Evolutionary conservation across 2,113 vertebrate species (phyloP), one percentile per base, ranked within the genome.

Genomic region (Raja brachyura): DNA sequence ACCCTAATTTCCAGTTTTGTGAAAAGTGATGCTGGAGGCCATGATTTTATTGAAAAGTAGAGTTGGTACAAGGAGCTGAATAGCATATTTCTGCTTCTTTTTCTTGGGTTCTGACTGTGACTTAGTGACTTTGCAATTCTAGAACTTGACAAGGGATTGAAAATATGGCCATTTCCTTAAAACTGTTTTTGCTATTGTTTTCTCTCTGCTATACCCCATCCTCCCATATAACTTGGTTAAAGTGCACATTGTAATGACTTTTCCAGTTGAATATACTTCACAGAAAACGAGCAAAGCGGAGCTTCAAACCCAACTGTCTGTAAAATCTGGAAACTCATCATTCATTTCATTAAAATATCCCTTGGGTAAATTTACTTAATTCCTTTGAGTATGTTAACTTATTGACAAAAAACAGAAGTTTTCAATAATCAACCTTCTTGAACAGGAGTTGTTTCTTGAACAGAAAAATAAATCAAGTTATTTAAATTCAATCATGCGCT

Each of bases 261-360:
- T 92, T 48, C 68, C 68, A 92, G 90, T 20, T 39, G 68, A 92
- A 73, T 39, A 70, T 54, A 92, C 54, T 92, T 92, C 18, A 33
- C 33, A 92, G 33, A 92, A 70, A 92, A 92, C 3, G 39, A 54
- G 68, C 18, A 48, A 85, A 90, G 63, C 63, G 48, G 31, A 66
- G 8, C 66, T 31, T 90, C 63, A 70, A 90, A 73, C 16, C 39
- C 66, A 92, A 54, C 68, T 28, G 48, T 54, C 90, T 92, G 66
- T 39, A 9, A 73, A 54, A 22, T 31, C 28, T 73, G 48, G 33
- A 73, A 92, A 3, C 10, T 54, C 68, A 92, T 92, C 33, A 92
- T 33, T 92, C 90, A 92, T 92, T 73, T 25, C 33, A 14, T 70
- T n/a, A 22, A 68, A 68, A 22, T 39, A 70, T 66, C 14, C 33